These are phyloP conservation scores for Armadillidium nasatum DNA, from an alignment of 1,140 invertebrate genomes.

Conservation along the genomic window DNA sequence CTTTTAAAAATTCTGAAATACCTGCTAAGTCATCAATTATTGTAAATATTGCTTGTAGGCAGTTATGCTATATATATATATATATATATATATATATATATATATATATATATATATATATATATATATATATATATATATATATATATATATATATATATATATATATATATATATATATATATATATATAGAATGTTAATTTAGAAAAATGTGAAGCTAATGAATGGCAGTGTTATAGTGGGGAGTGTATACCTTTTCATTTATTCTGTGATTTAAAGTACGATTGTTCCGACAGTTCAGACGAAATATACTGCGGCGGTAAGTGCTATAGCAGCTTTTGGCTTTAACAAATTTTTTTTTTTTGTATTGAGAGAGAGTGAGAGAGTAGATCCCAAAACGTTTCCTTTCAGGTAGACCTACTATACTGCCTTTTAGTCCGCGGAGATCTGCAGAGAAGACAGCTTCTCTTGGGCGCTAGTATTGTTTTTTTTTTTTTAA, in stretches of 20 bases:
- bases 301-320: slow-evolving; percentile 46
- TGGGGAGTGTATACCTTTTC: slow-evolving; percentile 51
- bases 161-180: slow-evolving; percentile 27
- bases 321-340: background rate
- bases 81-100: slow-evolving; percentile 26
- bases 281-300: slow-evolving; percentile 28
- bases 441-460: too few species aligned
- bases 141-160: slow-evolving; percentile 27
- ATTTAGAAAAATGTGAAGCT: slow-evolving; percentile 48
- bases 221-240: slow-evolving; percentile 51
- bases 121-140: slow-evolving; percentile 26
- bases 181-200: slow-evolving; percentile 17
- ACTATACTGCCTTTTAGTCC: too few species aligned
- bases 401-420: too few species aligned
- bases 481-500: too few species aligned
- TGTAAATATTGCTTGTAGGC: background rate
- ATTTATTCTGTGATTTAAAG: slow-evolving; percentile 57
- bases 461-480: too few species aligned
- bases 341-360: too few species aligned
- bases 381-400: too few species aligned
- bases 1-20: too few species aligned
- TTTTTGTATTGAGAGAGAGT: too few species aligned
- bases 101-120: slow-evolving; percentile 27
- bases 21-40: too few species aligned
- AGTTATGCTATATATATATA: slow-evolving; percentile 15